phyloP scores from a whole-genome alignment of 2,113 vertebrate genomes.

The human region GRCh38 chr6:10910001-10910500 shows the following conservation, averaged over 20 bases:
- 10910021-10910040: not conserved
- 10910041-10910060: not conserved
- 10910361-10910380: not conserved
- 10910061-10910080: not conserved
- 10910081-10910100: not conserved
- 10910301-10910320: not conserved
- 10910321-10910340: not conserved
- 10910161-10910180: conserved; percentile 89
- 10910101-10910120: not conserved
- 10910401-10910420: not conserved
- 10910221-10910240: not conserved
- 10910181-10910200: conserved; percentile 84
- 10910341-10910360: not conserved
- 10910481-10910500: not conserved
- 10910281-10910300: not conserved
- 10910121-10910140: conserved; percentile 56
- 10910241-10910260: not conserved
- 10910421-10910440: not conserved
- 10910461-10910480: not conserved
- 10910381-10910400: not conserved
- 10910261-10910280: not conserved
- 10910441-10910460: not conserved
- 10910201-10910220: conserved; percentile 75
- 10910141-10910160: conserved; percentile 89
- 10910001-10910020: not conserved